These are phyloP conservation scores for Larimichthys crocea DNA, from an alignment of 2,113 vertebrate species.

Conservation along the genomic window DNA sequence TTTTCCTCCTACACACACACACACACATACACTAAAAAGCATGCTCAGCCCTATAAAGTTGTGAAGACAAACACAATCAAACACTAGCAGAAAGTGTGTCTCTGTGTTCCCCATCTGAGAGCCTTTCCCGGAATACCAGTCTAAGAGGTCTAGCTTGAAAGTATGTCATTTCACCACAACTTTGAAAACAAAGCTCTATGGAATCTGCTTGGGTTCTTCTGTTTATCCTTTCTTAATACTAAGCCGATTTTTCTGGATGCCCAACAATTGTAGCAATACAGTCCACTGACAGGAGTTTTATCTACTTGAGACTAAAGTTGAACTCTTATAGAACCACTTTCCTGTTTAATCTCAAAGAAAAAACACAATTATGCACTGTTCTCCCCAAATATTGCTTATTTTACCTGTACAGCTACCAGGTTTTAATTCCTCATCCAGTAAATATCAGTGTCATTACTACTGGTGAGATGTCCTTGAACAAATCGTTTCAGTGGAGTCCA, in stretches of 20 bases:
- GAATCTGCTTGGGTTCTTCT: slow-evolving; percentile 69
- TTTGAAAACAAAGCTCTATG: slow-evolving; percentile 77
- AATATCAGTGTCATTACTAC: slow-evolving; percentile 6
- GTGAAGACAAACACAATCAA: slow-evolving; percentile 40
- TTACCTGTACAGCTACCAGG: not conserved
- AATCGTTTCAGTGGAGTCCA: not conserved
- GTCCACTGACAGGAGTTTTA: slow-evolving; percentile 19
- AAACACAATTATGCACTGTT: slow-evolving; percentile 25
- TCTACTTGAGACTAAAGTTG: slow-evolving; percentile 3
- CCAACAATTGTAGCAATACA: slow-evolving; percentile 44
- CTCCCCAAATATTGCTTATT: not conserved
- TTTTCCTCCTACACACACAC: slow-evolving; percentile 22
- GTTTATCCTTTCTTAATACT: slow-evolving; percentile 68
- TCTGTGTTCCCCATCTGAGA: slow-evolving; percentile 50
- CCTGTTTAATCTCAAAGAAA: slow-evolving; percentile 2
- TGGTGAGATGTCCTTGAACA: slow-evolving; percentile 1
- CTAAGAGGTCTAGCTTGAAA: slow-evolving; percentile 63
- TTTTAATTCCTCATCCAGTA: slow-evolving; percentile 1
- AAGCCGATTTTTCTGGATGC: slow-evolving; percentile 58
- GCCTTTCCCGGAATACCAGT: slow-evolving; percentile 73
- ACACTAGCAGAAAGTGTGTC: slow-evolving; percentile 15
- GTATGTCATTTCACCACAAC: slow-evolving; percentile 73
- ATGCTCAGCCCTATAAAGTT: slow-evolving; percentile 18
- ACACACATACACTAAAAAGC: slow-evolving; percentile 6
- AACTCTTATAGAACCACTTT: slow-evolving; percentile 27